Conservation (phyloP, 2,797 vertebrate species). For the Tenualosa ilisha region DNA sequence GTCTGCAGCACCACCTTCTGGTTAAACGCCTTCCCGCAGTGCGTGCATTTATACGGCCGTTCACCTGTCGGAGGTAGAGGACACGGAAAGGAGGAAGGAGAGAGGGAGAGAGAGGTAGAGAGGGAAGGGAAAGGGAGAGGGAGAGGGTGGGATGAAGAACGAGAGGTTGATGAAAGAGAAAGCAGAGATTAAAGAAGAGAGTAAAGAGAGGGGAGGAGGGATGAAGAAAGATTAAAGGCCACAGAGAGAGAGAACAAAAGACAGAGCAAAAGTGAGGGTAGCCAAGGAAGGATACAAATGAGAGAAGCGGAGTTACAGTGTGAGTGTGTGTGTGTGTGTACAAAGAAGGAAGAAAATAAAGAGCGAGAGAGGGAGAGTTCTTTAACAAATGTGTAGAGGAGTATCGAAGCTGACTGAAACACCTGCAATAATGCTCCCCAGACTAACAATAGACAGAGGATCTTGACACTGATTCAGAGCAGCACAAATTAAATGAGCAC, state of each 20-base stretch:
- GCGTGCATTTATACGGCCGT: slow-evolving; percentile 89
- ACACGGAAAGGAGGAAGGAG: background rate
- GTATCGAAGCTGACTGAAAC: background rate
- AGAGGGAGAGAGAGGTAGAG: background rate
- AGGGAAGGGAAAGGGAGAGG: background rate
- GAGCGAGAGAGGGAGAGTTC: background rate
- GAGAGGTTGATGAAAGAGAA: background rate
- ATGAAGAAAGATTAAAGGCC: background rate
- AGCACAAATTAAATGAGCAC: background rate
- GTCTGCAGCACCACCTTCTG: slow-evolving; percentile 99
- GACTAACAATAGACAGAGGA: background rate
- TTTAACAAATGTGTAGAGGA: background rate
- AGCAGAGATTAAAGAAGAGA: background rate
- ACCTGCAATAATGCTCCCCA: background rate
- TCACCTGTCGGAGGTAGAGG: slow-evolving; percentile 77
- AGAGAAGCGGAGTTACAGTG: background rate
- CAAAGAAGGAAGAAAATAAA: background rate
- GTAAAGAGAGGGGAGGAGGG: background rate
- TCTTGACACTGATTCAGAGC: background rate
- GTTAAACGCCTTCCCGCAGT: slow-evolving; percentile 97
- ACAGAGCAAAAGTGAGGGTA: background rate
- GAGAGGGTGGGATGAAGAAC: too few species aligned
- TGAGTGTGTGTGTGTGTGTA: background rate
- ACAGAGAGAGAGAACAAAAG: background rate
- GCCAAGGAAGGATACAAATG: background rate